A percentile compares a stretch with the other conserved stretches of the same genome.
Conservation (phyloP, 2,888 invertebrate species). For the Cryptus viduatorius region DNA sequence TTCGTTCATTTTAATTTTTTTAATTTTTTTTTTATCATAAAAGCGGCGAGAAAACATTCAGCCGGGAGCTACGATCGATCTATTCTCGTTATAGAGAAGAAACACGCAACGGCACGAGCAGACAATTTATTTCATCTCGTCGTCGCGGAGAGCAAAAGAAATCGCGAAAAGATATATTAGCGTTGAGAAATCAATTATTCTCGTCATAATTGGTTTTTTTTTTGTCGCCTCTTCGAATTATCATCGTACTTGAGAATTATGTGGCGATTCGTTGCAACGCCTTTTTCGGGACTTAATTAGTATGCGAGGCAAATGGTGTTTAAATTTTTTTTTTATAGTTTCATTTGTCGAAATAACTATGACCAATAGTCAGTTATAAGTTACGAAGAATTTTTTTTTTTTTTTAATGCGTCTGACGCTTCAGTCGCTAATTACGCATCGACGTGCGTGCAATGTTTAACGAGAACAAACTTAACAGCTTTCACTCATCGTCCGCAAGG, state of each 20-base stretch:
- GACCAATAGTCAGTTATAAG: constrained; percentile 14
- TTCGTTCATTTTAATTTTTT: not conserved
- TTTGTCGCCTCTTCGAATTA: not conserved
- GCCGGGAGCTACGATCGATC: constrained; percentile 58
- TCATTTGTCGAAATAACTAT: constrained; percentile 28
- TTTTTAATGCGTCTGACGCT: constrained; percentile 7
- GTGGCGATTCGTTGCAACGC: too few relatives aligned
- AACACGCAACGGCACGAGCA: constrained; percentile 39
- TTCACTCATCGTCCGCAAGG: constrained; percentile 61
- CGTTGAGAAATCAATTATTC: constrained; percentile 41
- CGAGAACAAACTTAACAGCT: constrained; percentile 66
- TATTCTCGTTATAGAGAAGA: constrained; percentile 46
- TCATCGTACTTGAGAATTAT: too few relatives aligned
- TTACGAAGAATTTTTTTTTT: constrained; percentile 13
- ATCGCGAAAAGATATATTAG: not conserved
- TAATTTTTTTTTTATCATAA: constrained; percentile 23
- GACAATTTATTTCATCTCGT: constrained; percentile 46
- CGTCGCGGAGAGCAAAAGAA: not conserved
- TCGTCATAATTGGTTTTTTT: not conserved
- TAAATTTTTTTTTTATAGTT: not conserved
- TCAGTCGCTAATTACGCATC: constrained; percentile 67
- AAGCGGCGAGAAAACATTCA: constrained; percentile 13
- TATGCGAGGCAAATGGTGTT: not conserved
- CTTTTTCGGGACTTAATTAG: constrained; percentile 10
- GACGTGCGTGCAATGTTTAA: constrained; percentile 70